Percentiles rank a stretch among this genome's conserved stretches.
phyloP scores from a whole-genome alignment of 1,140 invertebrate genomes.

The Apolygus lucorum region DNA sequence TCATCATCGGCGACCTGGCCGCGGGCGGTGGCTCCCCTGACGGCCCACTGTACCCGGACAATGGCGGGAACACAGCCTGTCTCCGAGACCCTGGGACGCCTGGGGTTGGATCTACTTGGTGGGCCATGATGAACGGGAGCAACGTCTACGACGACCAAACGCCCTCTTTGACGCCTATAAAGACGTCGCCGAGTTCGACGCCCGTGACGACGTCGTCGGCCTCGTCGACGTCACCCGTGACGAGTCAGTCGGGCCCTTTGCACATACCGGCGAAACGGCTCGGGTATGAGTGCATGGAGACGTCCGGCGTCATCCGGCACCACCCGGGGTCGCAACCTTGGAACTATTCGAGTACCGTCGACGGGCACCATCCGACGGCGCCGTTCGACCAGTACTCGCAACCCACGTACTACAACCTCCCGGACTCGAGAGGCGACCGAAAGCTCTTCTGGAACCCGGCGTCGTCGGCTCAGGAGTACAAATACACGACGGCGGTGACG shows the following conservation, averaged over 20 bases:
- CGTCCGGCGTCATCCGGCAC: slow-evolving; percentile 59
- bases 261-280: slow-evolving; percentile 75
- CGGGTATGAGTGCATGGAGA: slow-evolving; percentile 43
- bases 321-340: slow-evolving; percentile 57
- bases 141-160: slow-evolving; percentile 42
- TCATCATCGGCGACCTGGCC: slow-evolving; percentile 66
- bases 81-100: slow-evolving; percentile 61
- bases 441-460: slow-evolving; percentile 62
- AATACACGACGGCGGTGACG: slow-evolving; percentile 45
- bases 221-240: slow-evolving; percentile 58
- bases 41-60: slow-evolving; percentile 59
- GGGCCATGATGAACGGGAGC: slow-evolving; percentile 71
- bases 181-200: slow-evolving; percentile 44
- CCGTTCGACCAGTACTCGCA: slow-evolving; percentile 61
- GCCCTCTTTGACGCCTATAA: slow-evolving; percentile 36
- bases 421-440: slow-evolving; percentile 46
- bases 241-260: slow-evolving; percentile 55
- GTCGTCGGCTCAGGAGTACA: slow-evolving; percentile 49
- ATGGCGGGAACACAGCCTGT: slow-evolving; percentile 50
- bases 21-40: slow-evolving; percentile 54
- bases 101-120: slow-evolving; percentile 59
- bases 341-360: slow-evolving; percentile 58
- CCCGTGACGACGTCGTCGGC: slow-evolving; percentile 45
- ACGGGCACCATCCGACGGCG: slow-evolving; percentile 44
- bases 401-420: slow-evolving; percentile 68